phyloP scores from a whole-genome alignment of 2,113 vertebrate species.

The Canis aureus region DNA sequence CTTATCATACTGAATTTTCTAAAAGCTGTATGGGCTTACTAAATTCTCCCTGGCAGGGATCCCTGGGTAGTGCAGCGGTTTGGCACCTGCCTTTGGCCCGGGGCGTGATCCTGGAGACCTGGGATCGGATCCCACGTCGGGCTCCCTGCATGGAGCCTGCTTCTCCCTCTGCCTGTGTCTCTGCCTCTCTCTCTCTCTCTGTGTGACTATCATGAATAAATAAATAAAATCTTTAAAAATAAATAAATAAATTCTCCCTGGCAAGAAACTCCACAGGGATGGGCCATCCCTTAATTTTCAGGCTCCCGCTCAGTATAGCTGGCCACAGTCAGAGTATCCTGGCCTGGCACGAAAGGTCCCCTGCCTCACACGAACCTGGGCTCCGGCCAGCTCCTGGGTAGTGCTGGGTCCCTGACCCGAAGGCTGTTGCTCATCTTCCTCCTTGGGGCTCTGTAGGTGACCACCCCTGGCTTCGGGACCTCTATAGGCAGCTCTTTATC shows the following conservation, averaged over 20 bases:
- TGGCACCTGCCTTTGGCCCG: too few relatives aligned
- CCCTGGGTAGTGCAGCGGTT: too few relatives aligned
- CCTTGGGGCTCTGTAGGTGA: not conserved
- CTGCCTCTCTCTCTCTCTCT: too few relatives aligned
- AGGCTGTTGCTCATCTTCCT: not conserved
- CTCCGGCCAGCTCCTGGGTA: not conserved
- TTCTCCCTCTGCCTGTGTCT: too few relatives aligned
- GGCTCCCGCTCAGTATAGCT: not conserved
- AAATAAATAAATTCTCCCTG: not conserved
- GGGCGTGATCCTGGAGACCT: too few relatives aligned
- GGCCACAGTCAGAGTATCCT: not conserved
- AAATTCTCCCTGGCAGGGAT: not conserved
- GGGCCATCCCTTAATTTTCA: not conserved
- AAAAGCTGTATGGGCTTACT: rapidly evolving
- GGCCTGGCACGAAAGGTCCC: not conserved
- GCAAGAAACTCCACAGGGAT: not conserved
- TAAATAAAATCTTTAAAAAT: too few relatives aligned
- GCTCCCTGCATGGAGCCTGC: too few relatives aligned
- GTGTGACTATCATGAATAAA: too few relatives aligned
- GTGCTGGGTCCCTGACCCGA: not conserved
- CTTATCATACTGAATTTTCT: not conserved
- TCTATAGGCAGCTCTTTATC: not conserved
- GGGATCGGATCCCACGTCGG: too few relatives aligned
- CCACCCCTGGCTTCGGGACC: not conserved
- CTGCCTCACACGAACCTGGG: not conserved